Evolutionary conservation across 2,797 vertebrate species (phyloP).

Genomic region (Champsocephalus gunnari): DNA sequence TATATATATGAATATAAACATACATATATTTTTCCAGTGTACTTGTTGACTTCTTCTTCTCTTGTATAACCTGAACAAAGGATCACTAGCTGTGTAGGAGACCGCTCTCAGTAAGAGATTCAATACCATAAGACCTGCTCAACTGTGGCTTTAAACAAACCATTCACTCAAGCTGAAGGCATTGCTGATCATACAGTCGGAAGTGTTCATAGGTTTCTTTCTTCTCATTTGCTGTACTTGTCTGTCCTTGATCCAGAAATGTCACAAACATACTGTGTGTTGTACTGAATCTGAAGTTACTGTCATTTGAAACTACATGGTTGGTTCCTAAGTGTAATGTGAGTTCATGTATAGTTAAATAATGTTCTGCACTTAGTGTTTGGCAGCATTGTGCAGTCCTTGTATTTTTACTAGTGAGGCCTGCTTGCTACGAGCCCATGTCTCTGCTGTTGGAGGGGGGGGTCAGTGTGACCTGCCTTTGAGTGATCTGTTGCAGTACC

Average conservation of each 20-base stretch:
- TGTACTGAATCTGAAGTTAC: slow-evolving; percentile 69
- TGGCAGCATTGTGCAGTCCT: slow-evolving; percentile 69
- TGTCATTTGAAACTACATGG: slow-evolving; percentile 67
- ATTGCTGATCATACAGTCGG: slow-evolving; percentile 43
- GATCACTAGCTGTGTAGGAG: slow-evolving; percentile 77
- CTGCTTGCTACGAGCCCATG: slow-evolving; percentile 53
- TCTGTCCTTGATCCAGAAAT: slow-evolving; percentile 70
- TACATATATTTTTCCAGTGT: slow-evolving; percentile 91
- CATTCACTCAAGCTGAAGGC: slow-evolving; percentile 71
- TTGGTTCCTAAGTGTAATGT: slow-evolving; percentile 75
- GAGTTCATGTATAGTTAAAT: slow-evolving; percentile 72
- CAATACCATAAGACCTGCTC: slow-evolving; percentile 80
- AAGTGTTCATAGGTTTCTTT: slow-evolving; percentile 50
- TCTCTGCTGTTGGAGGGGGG: slow-evolving; percentile 52
- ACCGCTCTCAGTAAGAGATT: slow-evolving; percentile 73
- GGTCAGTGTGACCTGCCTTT: slow-evolving; percentile 70
- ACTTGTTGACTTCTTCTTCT: slow-evolving; percentile 87
- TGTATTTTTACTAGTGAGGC: slow-evolving; percentile 70
- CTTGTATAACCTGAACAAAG: slow-evolving; percentile 81
- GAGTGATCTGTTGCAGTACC: slow-evolving; percentile 61
- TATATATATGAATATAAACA: slow-evolving; percentile 90
- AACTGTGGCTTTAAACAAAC: slow-evolving; percentile 85
- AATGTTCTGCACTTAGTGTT: slow-evolving; percentile 78
- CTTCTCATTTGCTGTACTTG: slow-evolving; percentile 36
- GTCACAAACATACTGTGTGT: slow-evolving; percentile 75